Base-by-base conservation (phyloP, 2,113 vertebrate genomes). In the Procapra przewalskii region DNA sequence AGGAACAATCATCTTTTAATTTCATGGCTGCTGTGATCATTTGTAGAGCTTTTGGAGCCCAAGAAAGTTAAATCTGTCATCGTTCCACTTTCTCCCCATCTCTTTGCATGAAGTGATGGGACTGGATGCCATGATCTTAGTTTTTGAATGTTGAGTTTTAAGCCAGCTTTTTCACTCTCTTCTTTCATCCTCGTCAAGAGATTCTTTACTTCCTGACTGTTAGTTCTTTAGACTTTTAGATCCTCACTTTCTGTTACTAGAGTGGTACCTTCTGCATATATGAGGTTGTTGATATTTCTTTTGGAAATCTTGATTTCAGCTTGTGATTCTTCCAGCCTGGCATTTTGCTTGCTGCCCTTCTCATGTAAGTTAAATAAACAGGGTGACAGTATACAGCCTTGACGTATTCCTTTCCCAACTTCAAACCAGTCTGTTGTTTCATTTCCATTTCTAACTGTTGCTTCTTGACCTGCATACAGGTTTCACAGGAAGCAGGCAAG, bases 291-390 rank as follows among this genome's bases (percentile, higher is more conserved):
- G 33, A 10, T n/a, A 67, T 67, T 67, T 67, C 64, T 67, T 67
- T 4, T 0, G 0, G 64, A 2, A n/a, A n/a, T 67, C 64, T 67
- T 67, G 64, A n/a, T 67, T n/a, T n/a, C 64, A 67, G 33, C 33
- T n/a, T 67, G 64, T 67, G 64, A n/a, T 67, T 67, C 16, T n/a
- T 67, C 33, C 64, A 67, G 33, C 33, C 33, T n/a, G 64, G 33
- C 64, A 67, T 67, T 67, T 67, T n/a, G 4, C 64, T 2, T n/a
- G 64, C 33, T n/a, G 64, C 8, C 19, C 33, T n/a, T 17, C 64
- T n/a, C 7, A 10, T 67, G 33, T n/a, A 67, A 67, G 2, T 67
- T 19, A n/a, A n/a, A n/a, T 19, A n/a, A 67, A n/a, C 64, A n/a
- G 64, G 17, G 33, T 10, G 64, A 67, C 64, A 67, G 16, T 67